These are phyloP conservation scores for Heterotilapia buettikoferi DNA, from an alignment of 2,113 vertebrate species.

Conservation along the genomic window DNA sequence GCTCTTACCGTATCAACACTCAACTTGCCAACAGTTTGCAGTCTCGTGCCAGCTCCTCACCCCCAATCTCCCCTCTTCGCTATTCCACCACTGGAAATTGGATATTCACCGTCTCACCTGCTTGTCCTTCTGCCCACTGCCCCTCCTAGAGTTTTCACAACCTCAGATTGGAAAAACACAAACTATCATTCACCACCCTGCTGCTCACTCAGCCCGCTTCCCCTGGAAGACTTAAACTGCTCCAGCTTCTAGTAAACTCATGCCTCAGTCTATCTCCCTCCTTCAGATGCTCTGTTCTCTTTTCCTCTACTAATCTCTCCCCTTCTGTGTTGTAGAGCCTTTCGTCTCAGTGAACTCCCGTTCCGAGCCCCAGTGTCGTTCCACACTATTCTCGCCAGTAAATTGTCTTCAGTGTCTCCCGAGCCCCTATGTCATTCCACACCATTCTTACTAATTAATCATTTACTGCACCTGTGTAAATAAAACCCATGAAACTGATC, in stretches of 20 bases:
- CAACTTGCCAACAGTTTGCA: not conserved
- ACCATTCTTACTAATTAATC: not conserved
- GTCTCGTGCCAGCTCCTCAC: not conserved
- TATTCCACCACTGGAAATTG: not conserved
- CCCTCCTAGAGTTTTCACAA: not conserved
- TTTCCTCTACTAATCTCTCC: not conserved
- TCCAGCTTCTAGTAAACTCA: not conserved
- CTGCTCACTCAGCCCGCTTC: not conserved
- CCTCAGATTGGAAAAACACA: not conserved
- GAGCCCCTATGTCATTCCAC: not conserved
- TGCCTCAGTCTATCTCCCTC: not conserved
- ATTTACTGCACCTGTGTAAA: not conserved
- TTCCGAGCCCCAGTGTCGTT: not conserved
- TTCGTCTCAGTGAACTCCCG: not conserved
- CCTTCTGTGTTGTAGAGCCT: not conserved
- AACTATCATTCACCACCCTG: not conserved
- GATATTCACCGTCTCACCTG: not conserved
- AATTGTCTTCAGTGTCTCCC: not conserved
- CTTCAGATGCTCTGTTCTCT: not conserved
- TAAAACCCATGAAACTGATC: not conserved
- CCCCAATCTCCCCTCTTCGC: not conserved
- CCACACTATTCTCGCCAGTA: not conserved
- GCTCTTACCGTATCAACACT: not conserved
- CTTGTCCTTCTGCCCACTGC: not conserved
- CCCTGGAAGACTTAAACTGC: not conserved